phyloP scores from a whole-genome alignment of 2,797 vertebrate species.

The Periophthalmus magnuspinnatus region DNA sequence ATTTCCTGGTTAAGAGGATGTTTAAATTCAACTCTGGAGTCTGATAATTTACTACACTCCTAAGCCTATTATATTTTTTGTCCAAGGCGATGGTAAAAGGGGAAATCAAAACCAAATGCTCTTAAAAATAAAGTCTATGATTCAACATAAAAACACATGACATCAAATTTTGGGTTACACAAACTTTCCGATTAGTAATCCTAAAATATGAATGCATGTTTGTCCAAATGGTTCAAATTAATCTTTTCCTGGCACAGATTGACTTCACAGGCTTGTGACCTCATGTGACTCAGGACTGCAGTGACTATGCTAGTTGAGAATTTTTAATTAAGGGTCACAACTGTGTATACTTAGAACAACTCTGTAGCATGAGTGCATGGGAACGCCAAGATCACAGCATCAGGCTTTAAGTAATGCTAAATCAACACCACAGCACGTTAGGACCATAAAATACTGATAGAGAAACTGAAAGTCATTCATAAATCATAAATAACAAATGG shows the following conservation, averaged over 20 bases:
- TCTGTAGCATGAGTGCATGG: not conserved
- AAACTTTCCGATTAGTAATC: not conserved
- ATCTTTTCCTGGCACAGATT: not conserved
- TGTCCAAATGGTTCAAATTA: not conserved
- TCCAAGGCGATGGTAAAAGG: constrained; percentile 7
- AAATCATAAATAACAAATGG: not conserved
- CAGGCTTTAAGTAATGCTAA: not conserved
- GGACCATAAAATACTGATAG: not conserved
- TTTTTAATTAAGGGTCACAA: not conserved
- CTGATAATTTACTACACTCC: constrained; percentile 31
- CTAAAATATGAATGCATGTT: not conserved
- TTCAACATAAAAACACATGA: constrained; percentile 9
- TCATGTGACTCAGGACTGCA: not conserved
- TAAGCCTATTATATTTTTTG: constrained; percentile 16
- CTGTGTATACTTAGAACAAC: not conserved
- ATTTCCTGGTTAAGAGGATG: constrained; percentile 29
- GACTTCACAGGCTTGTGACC: not conserved
- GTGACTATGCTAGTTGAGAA: not conserved
- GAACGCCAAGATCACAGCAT: not conserved
- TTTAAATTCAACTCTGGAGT: constrained; percentile 22
- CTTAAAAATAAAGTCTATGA: constrained; percentile 41
- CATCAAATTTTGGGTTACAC: not conserved
- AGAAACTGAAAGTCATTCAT: not conserved
- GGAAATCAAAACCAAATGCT: constrained; percentile 11
- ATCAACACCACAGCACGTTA: not conserved